These are phyloP conservation scores for Tethea ocularis DNA, from an alignment of 2,888 invertebrate species.

Conservation along the genomic window DNA sequence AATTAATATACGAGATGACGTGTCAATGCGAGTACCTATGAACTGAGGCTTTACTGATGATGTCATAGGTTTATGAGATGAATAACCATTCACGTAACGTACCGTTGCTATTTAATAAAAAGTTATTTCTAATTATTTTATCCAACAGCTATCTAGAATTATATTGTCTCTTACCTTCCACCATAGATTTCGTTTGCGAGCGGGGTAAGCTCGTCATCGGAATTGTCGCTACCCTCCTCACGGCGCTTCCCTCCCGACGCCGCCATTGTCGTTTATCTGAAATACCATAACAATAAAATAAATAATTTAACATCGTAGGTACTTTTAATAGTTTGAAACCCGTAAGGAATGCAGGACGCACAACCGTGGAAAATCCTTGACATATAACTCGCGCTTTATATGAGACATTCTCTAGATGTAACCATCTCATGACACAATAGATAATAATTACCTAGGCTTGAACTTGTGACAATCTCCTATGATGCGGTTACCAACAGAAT, in stretches of 20 bases:
- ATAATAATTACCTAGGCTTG: background rate
- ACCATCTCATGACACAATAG: background rate
- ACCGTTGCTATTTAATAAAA: background rate
- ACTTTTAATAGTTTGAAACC: background rate
- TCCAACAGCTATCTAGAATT: background rate
- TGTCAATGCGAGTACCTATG: conserved; percentile 9
- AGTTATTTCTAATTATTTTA: too few species aligned
- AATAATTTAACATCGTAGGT: background rate
- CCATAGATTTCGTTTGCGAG: conserved; percentile 94
- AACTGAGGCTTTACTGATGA: conserved; percentile 13
- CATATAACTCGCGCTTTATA: background rate
- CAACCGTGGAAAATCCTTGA: conserved; percentile 2
- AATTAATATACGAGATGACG: conserved; percentile 13
- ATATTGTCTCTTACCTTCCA: conserved; percentile 88
- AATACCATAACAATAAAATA: conserved; percentile 29
- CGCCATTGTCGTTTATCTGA: conserved; percentile 80
- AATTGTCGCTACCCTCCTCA: conserved; percentile 89
- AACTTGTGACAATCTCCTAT: background rate
- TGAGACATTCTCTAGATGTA: background rate
- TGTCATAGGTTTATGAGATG: conserved; percentile 14
- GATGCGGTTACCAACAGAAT: too few species aligned
- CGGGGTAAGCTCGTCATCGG: conserved; percentile 94
- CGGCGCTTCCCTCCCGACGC: conserved; percentile 88
- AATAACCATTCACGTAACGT: conserved; percentile 7
- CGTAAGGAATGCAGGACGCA: background rate